Conservation (phyloP, 1,140 invertebrate species). For the Phymastichus coffea region DNA sequence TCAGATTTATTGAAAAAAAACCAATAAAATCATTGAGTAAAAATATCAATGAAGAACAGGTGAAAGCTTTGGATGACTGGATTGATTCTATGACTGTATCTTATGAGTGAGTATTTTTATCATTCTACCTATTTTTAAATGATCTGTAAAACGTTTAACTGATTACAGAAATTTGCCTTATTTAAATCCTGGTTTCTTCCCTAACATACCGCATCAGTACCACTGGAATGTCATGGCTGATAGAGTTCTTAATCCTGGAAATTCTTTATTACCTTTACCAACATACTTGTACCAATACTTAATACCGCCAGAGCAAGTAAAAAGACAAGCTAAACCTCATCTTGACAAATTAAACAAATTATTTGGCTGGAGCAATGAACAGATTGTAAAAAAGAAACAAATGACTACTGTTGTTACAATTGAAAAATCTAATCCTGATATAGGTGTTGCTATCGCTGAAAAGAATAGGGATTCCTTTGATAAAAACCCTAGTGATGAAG, state of each 20-base stretch:
- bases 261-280: neutral
- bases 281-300: conserved; percentile 13
- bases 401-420: too few species aligned
- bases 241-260: conserved; percentile 27
- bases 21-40: conserved; percentile 16
- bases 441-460: neutral
- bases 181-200: conserved; percentile 19
- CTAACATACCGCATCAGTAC: conserved; percentile 25
- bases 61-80: conserved; percentile 25
- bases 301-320: neutral
- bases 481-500: neutral
- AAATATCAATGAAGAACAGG: conserved; percentile 12
- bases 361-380: neutral
- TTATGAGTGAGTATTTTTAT: conserved; percentile 26
- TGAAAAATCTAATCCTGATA: neutral
- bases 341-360: neutral
- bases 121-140: neutral
- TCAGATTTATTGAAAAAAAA: conserved; percentile 14
- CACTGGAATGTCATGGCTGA: conserved; percentile 28
- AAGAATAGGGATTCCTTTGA: neutral
- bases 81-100: conserved; percentile 33
- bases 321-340: neutral
- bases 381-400: too few species aligned
- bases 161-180: neutral
- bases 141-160: neutral